phyloP scores from a whole-genome alignment of 2,113 vertebrate genomes.

The Ursus arctos region DNA sequence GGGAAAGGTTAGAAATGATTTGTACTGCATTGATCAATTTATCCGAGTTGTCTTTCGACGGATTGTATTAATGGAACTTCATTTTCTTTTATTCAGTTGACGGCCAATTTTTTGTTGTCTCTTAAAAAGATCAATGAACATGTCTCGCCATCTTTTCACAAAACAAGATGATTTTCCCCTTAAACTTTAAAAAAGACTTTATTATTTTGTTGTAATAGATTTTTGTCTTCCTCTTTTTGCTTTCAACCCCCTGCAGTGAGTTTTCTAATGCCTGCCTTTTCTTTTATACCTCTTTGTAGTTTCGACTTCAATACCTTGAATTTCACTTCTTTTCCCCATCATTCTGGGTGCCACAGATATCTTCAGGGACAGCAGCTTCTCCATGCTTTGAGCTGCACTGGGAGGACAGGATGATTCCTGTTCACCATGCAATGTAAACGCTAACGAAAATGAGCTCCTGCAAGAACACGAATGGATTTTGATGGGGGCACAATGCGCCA shows the following conservation, averaged over 20 bases:
- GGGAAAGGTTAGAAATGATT: conserved; percentile 91
- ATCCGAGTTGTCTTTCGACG: conserved; percentile 89
- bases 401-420: not conserved
- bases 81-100: conserved; percentile 91
- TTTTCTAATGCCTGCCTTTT: conserved; percentile 82
- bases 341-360: not conserved
- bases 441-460: not conserved
- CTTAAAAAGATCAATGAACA: conserved; percentile 92
- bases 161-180: conserved; percentile 89
- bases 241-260: conserved; percentile 83
- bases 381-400: not conserved
- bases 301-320: conserved; percentile 82
- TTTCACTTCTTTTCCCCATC: conserved; percentile 75
- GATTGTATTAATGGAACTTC: conserved; percentile 92
- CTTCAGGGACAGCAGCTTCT: not conserved
- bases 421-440: not conserved
- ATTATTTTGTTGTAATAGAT: conserved; percentile 91
- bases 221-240: conserved; percentile 84
- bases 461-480: not conserved
- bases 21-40: conserved; percentile 91
- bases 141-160: conserved; percentile 87
- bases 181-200: conserved; percentile 90
- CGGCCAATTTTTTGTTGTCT: conserved; percentile 88
- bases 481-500: not conserved
- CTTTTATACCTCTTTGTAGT: conserved; percentile 81